Conservation (phyloP, 2,113 vertebrate species). For the Tragulus kanchil region DNA sequence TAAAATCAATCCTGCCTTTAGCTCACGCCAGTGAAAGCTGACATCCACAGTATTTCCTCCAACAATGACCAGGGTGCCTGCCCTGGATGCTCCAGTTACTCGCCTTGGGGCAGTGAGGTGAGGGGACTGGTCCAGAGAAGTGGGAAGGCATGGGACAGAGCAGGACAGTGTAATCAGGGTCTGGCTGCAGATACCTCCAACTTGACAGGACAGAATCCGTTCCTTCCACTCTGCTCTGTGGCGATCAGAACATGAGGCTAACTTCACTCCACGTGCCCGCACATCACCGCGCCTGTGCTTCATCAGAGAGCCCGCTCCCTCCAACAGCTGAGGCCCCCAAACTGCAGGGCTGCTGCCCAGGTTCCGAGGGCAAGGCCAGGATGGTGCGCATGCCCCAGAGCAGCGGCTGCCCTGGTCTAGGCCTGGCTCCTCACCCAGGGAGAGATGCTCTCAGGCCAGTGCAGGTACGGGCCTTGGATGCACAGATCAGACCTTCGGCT, state of each 20-base stretch:
- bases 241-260: neutral
- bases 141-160: neutral
- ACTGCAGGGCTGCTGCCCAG: neutral
- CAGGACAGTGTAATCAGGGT: too few relatives aligned
- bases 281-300: accelerated
- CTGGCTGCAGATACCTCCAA: neutral
- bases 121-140: too few relatives aligned
- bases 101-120: neutral
- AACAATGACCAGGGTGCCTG: neutral
- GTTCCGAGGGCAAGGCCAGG: accelerated
- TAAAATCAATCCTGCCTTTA: neutral
- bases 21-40: neutral
- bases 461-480: accelerated
- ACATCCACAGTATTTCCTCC: neutral
- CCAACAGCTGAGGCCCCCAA: neutral
- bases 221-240: neutral
- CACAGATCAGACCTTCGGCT: conserved; percentile 3
- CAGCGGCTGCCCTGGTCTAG: neutral
- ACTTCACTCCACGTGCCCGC: accelerated
- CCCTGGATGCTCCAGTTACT: neutral
- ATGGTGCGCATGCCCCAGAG: neutral
- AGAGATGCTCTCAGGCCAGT: accelerated
- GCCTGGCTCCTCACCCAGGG: accelerated
- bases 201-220: neutral
- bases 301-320: neutral